These are phyloP conservation scores for Bombus sylvicola DNA, from an alignment of 1,140 invertebrate genomes.

Conservation along the genomic window DNA sequence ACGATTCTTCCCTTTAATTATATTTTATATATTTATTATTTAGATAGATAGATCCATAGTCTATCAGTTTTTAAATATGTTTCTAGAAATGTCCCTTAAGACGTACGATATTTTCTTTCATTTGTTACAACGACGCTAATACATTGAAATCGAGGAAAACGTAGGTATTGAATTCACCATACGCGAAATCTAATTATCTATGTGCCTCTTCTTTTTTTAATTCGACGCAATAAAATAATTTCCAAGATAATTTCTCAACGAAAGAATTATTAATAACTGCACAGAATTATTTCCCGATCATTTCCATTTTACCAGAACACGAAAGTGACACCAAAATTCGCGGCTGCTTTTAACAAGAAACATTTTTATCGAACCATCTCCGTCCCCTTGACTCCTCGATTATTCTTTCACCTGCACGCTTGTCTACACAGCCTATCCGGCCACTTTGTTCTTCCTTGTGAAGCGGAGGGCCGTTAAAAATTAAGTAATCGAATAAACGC, in stretches of 20 bases:
- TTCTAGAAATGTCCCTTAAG: no score
- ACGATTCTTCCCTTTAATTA: no score
- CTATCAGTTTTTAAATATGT: no score
- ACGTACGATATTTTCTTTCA: no score
- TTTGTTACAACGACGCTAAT: no score
- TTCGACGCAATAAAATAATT: not conserved
- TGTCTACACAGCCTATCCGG: not conserved
- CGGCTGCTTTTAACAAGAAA: not conserved
- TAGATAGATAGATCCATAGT: no score
- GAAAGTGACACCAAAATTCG: not conserved
- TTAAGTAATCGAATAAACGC: constrained; percentile 63
- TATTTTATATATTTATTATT: no score
- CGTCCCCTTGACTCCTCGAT: not conserved
- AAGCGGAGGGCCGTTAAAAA: constrained; percentile 53
- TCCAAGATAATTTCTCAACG: no score
- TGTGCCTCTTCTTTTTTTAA: no score
- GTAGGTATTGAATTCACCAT: no score
- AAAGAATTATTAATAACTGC: not conserved
- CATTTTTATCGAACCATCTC: not conserved
- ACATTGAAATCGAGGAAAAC: no score
- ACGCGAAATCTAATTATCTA: no score
- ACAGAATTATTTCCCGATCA: not conserved
- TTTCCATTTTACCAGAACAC: not conserved
- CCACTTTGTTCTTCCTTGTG: constrained; percentile 46
- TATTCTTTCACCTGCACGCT: constrained; percentile 24